Conservation (phyloP, 1,140 invertebrate genomes). For the Pogonomyrmex barbatus region DNA sequence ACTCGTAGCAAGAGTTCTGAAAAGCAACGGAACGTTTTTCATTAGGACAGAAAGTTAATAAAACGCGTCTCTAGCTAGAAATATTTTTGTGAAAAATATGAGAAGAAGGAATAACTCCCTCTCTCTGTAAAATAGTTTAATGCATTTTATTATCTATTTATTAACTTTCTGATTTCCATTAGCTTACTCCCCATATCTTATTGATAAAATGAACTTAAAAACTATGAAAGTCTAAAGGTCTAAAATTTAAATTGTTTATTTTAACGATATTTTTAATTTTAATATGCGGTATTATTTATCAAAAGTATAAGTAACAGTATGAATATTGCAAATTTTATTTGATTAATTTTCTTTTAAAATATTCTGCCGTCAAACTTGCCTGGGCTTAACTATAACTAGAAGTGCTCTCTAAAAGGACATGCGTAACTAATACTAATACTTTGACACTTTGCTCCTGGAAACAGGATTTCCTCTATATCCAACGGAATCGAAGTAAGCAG, state of each 20-base stretch:
- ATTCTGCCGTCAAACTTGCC: background rate
- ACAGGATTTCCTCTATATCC: slow-evolving; percentile 38
- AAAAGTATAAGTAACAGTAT: background rate
- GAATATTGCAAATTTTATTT: background rate
- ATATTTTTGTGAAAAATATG: slow-evolving; percentile 29
- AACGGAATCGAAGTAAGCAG: slow-evolving; percentile 14
- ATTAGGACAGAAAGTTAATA: slow-evolving; percentile 33
- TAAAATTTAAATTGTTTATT: background rate
- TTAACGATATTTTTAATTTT: background rate
- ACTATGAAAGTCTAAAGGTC: background rate
- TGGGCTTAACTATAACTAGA: background rate
- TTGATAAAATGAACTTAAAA: background rate
- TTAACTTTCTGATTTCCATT: slow-evolving; percentile 24
- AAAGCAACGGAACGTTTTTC: slow-evolving; percentile 28
- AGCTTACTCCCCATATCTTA: too few species aligned
- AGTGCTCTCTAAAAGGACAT: slow-evolving; percentile 1
- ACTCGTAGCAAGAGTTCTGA: slow-evolving; percentile 7
- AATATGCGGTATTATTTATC: background rate
- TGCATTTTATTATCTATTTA: background rate
- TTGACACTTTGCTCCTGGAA: slow-evolving; percentile 28
- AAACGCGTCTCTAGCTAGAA: slow-evolving; percentile 12
- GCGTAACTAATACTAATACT: background rate
- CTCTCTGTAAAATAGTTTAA: slow-evolving; percentile 3
- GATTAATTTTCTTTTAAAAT: background rate
- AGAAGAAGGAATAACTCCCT: background rate